A percentile compares a stretch with the other conserved stretches of the same genome.
Evolutionary conservation across 2,888 invertebrate species (phyloP).

Genomic region (Andricus quercusramuli): DNA sequence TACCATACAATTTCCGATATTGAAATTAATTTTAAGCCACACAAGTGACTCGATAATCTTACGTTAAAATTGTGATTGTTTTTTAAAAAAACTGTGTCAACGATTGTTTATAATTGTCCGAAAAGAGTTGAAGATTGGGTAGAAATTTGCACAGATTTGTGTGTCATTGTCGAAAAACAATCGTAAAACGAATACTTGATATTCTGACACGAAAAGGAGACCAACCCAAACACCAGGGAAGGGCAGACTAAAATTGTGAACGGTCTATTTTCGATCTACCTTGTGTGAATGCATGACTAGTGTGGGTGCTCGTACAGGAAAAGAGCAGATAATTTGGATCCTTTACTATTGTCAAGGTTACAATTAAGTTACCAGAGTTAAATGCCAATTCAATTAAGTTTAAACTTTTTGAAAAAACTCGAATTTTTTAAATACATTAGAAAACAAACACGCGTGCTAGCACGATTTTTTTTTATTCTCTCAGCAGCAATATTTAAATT

Average conservation of each 20-base stretch:
- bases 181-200: conserved; percentile 50
- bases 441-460: no score
- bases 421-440: no score
- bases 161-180: conserved; percentile 44
- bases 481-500: no score
- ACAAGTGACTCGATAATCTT: neutral
- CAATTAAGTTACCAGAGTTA: conserved; percentile 21
- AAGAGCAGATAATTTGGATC: conserved; percentile 53
- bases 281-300: conserved; percentile 46
- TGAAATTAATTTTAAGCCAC: neutral
- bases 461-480: no score
- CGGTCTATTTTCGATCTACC: conserved; percentile 66
- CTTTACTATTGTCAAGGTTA: conserved; percentile 49
- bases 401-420: neutral
- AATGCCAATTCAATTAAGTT: neutral
- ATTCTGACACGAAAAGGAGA: conserved; percentile 58
- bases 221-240: conserved; percentile 62
- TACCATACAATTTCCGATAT: conserved; percentile 13
- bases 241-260: conserved; percentile 67
- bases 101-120: neutral
- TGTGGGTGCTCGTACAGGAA: conserved; percentile 55
- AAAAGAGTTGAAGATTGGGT: neutral
- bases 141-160: conserved; percentile 16
- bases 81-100: neutral
- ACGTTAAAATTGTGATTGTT: neutral